A percentile compares a stretch with the other conserved stretches of the same genome.
phyloP scores from a whole-genome alignment of 2,888 invertebrate genomes.

The Anthoptus insignis region DNA sequence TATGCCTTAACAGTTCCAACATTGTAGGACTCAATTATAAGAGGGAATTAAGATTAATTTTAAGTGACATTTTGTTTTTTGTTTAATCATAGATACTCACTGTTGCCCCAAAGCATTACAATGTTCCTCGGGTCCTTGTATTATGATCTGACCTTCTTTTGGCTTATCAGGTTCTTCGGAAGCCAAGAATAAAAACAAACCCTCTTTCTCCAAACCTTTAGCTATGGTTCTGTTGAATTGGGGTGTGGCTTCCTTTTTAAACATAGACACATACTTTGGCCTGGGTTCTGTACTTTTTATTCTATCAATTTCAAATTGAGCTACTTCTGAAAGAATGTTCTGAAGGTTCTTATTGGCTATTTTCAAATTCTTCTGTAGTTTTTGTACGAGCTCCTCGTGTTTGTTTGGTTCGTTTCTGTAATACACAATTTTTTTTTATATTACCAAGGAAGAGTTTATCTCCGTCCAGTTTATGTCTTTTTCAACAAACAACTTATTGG shows the following conservation, averaged over 20 bases:
- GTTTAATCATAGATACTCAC: too few relatives aligned
- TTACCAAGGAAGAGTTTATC: too few relatives aligned
- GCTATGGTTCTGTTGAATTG: conserved; percentile 92
- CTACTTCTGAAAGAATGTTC: conserved; percentile 89
- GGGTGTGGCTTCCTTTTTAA: conserved; percentile 92
- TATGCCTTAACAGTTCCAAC: too few relatives aligned
- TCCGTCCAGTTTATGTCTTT: too few relatives aligned
- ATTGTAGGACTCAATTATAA: too few relatives aligned
- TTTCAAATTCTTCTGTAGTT: conserved; percentile 91
- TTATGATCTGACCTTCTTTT: conserved; percentile 84
- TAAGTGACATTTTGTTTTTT: too few relatives aligned
- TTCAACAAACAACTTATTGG: too few relatives aligned
- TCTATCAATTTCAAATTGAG: conserved; percentile 89
- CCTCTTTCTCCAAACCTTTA: conserved; percentile 87
- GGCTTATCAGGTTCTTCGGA: conserved; percentile 90
- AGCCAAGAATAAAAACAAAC: conserved; percentile 89
- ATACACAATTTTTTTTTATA: too few relatives aligned
- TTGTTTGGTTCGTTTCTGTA: conserved; percentile 90
- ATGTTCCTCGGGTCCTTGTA: conserved; percentile 85
- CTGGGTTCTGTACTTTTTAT: conserved; percentile 78
- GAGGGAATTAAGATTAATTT: too few relatives aligned
- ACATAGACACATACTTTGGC: conserved; percentile 87
- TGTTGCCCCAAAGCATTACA: conserved; percentile 86
- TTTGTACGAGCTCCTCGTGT: conserved; percentile 91
- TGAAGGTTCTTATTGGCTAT: conserved; percentile 88